Evolutionary conservation across 2,797 vertebrate genomes (phyloP).

Genomic region (Acanthurus leucopareius): DNA sequence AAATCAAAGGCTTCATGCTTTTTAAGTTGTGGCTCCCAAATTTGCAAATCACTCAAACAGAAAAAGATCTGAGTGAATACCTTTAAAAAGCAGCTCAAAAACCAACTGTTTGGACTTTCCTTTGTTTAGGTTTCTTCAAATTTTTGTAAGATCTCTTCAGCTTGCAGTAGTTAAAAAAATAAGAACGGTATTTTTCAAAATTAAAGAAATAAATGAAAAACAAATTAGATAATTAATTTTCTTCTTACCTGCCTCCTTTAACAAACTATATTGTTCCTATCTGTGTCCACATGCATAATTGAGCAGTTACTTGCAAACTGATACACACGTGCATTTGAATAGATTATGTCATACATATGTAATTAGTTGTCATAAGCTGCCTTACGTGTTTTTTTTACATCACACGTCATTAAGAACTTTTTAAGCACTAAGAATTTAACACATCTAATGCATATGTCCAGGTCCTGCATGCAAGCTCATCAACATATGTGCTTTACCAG

Average conservation of each 20-base stretch:
- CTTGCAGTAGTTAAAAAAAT: neutral
- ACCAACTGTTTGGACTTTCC: neutral
- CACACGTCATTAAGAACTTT: neutral
- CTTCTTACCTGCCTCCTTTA: neutral
- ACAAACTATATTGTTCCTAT: neutral
- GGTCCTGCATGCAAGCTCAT: neutral
- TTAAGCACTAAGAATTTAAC: neutral
- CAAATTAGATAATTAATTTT: neutral
- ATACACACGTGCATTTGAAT: neutral
- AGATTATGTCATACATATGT: neutral
- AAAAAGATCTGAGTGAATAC: constrained; percentile 24
- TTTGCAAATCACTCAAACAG: constrained; percentile 33
- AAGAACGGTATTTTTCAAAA: neutral
- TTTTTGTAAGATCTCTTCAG: neutral
- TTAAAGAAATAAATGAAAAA: neutral
- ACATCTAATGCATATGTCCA: neutral
- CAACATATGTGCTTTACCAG: neutral
- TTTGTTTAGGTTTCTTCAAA: neutral
- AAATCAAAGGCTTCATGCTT: constrained; percentile 55
- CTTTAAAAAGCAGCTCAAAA: constrained; percentile 10
- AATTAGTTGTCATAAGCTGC: neutral
- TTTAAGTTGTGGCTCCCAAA: constrained; percentile 46
- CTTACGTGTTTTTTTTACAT: neutral
- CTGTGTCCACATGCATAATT: neutral
- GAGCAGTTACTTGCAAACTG: neutral